Evolutionary conservation across 2,888 invertebrate genomes (phyloP), one percentile per base, ranked within the genome.

Genomic region (Seira ritae): DNA sequence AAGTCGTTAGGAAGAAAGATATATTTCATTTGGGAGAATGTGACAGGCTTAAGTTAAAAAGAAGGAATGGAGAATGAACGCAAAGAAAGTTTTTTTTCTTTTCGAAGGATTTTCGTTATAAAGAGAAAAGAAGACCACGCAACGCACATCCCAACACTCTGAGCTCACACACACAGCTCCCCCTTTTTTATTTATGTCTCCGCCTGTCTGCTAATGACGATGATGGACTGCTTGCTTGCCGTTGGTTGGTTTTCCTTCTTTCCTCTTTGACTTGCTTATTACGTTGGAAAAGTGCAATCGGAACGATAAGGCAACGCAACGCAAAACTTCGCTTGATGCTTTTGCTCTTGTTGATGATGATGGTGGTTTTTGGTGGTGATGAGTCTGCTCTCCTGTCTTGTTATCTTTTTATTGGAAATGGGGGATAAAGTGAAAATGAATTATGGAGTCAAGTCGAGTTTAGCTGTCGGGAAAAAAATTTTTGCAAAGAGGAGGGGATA

Each of bases 21-120:
- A 82, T 76, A 82, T 82, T 82, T 82, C 82, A 82, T 76, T 82
- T 82, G 82, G 76, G 82, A 82, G 82, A 82, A 72, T 82, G 82
- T 82, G 82, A 82, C 82, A 82, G 81, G 81, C 31, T 31, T 31
- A 31, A 31, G 8, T 2, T 4, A 31, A 31, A 31, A 31, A 31
- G 8, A 31, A 8, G 2, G 8, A 8, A 31, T 4, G 31, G 8
- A 31, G 31, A 31, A 31, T n/a, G n/a, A n/a, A n/a, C 74, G 60
- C 46, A 22, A 23, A 71, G 23, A 37, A 71, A 76, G 81, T 76
- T 80, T 74, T 74, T 80, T 80, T 80, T 80, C 80, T 68, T 80
- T 50, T 66, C 8, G 42, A 4, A 66, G 66, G 20, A 31, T 20
- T 20, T 66, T 6, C 42, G n/a, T 37, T 20, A 37, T 37, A 23